Evolutionary conservation across 1,140 invertebrate species (phyloP).

Genomic region (Drosophila rufa): DNA sequence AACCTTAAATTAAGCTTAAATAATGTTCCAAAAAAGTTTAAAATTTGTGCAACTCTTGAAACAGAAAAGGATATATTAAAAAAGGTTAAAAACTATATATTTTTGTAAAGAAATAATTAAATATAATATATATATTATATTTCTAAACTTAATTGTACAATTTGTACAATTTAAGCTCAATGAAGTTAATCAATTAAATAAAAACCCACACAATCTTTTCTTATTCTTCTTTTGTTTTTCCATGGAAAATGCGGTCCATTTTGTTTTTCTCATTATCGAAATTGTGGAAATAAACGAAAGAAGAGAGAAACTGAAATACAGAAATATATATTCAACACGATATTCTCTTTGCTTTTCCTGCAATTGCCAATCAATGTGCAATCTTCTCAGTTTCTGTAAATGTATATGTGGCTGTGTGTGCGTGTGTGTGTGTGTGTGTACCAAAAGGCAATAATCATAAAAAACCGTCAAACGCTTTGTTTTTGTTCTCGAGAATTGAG

Average conservation of each 20-base stretch:
- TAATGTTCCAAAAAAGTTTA: too few species aligned
- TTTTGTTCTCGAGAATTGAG: conserved; percentile 63
- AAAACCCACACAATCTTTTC: background rate
- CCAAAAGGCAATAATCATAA: conserved; percentile 77
- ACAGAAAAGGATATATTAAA: background rate
- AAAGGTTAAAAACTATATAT: too few species aligned
- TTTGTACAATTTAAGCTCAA: background rate
- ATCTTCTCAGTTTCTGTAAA: conserved; percentile 41
- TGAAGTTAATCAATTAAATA: background rate
- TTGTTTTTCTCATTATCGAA: conserved; percentile 32
- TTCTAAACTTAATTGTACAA: too few species aligned
- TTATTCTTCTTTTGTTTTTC: background rate
- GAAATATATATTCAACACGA: conserved; percentile 41
- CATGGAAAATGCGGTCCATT: conserved; percentile 9
- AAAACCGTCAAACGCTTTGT: conserved; percentile 74
- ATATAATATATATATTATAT: too few species aligned
- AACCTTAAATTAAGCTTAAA: background rate
- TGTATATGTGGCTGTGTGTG: conserved; percentile 7
- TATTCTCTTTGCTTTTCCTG: conserved; percentile 63
- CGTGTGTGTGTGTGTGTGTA: conserved; percentile 34
- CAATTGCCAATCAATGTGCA: conserved; percentile 78
- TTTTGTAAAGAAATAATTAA: too few species aligned
- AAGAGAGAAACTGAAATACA: conserved; percentile 7
- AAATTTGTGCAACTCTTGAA: background rate
- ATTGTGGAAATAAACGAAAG: conserved; percentile 21